Conservation (phyloP, 1,140 invertebrate genomes). For the Sogatella furcifera region DNA sequence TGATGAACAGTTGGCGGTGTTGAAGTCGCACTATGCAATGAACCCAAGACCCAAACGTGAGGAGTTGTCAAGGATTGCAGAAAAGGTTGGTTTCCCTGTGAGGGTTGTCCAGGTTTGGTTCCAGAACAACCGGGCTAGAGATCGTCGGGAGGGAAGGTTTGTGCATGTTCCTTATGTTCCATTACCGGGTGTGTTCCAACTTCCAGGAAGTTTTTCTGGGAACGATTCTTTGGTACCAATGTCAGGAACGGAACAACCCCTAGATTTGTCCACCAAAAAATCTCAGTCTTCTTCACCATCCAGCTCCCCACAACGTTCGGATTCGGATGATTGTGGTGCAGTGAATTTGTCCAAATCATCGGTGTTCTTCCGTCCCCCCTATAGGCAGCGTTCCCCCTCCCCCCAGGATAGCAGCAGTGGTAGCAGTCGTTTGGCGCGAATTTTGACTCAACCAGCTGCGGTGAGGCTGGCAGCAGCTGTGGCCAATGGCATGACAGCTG, state of each 20-base stretch:
- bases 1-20: constrained; percentile 80
- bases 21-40: constrained; percentile 77
- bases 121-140: constrained; percentile 90
- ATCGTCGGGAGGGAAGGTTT: constrained; percentile 61
- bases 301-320: constrained; percentile 27
- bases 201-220: constrained; percentile 19
- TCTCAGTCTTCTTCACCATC: constrained; percentile 36
- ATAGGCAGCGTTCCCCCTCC: constrained; percentile 19
- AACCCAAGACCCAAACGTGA: constrained; percentile 90
- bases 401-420: constrained; percentile 7
- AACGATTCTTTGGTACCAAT: constrained; percentile 26
- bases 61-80: constrained; percentile 80
- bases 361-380: constrained; percentile 16
- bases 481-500: constrained; percentile 24
- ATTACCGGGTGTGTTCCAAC: constrained; percentile 11
- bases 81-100: constrained; percentile 79
- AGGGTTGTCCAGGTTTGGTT: constrained; percentile 97
- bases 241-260: constrained; percentile 58
- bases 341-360: constrained; percentile 26
- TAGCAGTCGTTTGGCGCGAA: constrained; percentile 32
- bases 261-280: constrained; percentile 79
- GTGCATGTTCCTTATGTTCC: constrained; percentile 39
- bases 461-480: constrained; percentile 5
- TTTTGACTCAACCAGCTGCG: constrained; percentile 34
- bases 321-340: constrained; percentile 20